Evolutionary conservation across 2,797 vertebrate genomes (phyloP).

Genomic region (Pseudomugil gertrudae): DNA sequence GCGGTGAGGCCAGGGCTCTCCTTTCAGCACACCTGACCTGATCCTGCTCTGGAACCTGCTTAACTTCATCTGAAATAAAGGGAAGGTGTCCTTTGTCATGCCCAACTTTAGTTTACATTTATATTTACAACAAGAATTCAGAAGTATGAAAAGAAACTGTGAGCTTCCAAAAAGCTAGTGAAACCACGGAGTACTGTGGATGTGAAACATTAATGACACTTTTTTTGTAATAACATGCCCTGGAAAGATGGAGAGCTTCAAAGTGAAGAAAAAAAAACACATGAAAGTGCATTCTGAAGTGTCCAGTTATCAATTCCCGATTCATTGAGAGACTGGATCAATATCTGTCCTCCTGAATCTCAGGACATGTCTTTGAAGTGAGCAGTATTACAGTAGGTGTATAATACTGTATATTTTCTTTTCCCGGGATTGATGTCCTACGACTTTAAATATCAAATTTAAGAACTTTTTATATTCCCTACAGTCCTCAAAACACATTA

Average conservation of each 20-base stretch:
- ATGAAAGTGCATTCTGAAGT: slow-evolving; percentile 82
- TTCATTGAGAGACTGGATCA: slow-evolving; percentile 76
- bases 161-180: slow-evolving; percentile 14
- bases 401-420: slow-evolving; percentile 52
- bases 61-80: slow-evolving; percentile 42
- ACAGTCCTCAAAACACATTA: slow-evolving; percentile 38
- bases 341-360: slow-evolving; percentile 76
- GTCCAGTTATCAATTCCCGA: slow-evolving; percentile 78
- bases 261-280: slow-evolving; percentile 58
- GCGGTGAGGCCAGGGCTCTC: slow-evolving; percentile 46
- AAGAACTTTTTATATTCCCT: slow-evolving; percentile 47
- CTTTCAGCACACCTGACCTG: slow-evolving; percentile 65
- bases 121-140: slow-evolving; percentile 3
- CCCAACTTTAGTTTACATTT: slow-evolving; percentile 48
- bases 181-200: slow-evolving; percentile 30
- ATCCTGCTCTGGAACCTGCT: slow-evolving; percentile 61
- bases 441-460: slow-evolving; percentile 52
- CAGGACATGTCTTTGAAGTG: slow-evolving; percentile 76
- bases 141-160: slow-evolving; percentile 10
- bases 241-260: slow-evolving; percentile 71
- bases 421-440: slow-evolving; percentile 39
- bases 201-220: slow-evolving; percentile 67
- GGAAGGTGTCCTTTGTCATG: slow-evolving; percentile 50
- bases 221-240: slow-evolving; percentile 56
- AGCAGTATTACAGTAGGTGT: slow-evolving; percentile 48